Percentiles rank a stretch among this genome's conserved stretches.
phyloP scores from a whole-genome alignment of 2,113 vertebrate genomes.

The Arenaria interpres region DNA sequence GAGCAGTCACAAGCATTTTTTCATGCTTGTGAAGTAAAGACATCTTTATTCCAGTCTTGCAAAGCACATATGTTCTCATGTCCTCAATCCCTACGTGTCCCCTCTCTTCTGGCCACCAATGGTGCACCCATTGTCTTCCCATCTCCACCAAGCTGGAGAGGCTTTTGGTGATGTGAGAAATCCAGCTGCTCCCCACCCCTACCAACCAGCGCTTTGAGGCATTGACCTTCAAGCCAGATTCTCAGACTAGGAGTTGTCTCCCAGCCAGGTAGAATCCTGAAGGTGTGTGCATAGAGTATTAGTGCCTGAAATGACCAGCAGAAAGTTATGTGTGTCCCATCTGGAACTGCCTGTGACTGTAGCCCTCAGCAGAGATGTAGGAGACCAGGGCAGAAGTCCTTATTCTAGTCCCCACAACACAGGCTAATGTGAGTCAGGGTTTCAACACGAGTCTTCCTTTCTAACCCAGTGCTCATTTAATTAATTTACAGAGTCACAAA shows the following conservation, averaged over 20 bases:
- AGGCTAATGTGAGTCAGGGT: background rate
- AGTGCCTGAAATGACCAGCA: background rate
- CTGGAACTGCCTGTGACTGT: background rate
- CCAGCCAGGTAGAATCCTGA: fast-evolving
- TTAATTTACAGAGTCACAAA: background rate
- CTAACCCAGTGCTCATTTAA: background rate
- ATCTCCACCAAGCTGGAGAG: background rate
- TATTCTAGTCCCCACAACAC: background rate
- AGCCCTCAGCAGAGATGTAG: background rate
- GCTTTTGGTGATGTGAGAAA: background rate
- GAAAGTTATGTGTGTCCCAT: background rate
- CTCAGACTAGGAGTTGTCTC: background rate
- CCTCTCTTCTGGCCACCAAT: background rate
- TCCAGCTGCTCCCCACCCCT: background rate
- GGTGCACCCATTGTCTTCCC: background rate
- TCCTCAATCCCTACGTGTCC: background rate
- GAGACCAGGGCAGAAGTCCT: background rate
- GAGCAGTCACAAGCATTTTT: background rate
- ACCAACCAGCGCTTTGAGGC: background rate
- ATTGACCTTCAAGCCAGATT: background rate
- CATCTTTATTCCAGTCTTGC: background rate
- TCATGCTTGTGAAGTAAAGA: background rate
- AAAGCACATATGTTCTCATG: background rate
- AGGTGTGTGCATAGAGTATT: background rate
- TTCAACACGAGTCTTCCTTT: background rate